Conservation (phyloP, 2,797 vertebrate genomes). For the Gallirallus australis region DNA sequence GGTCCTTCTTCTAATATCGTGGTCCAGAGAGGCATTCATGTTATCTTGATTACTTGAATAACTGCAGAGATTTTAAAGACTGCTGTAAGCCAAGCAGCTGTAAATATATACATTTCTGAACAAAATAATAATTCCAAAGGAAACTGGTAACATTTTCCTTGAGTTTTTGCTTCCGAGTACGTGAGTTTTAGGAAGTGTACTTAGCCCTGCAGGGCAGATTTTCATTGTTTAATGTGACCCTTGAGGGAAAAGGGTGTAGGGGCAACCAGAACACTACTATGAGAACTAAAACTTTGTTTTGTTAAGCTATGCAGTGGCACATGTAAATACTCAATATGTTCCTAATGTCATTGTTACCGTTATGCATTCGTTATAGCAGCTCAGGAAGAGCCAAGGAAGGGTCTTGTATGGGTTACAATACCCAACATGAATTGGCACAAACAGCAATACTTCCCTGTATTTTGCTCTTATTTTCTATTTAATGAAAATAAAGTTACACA, state of each 20-base stretch:
- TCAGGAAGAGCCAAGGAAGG: constrained; percentile 78
- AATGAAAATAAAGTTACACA: constrained; percentile 59
- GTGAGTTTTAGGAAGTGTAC: constrained; percentile 68
- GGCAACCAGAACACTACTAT: constrained; percentile 64
- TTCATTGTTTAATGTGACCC: constrained; percentile 71
- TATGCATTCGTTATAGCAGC: constrained; percentile 34
- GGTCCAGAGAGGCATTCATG: neutral
- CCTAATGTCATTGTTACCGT: constrained; percentile 70
- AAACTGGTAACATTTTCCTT: constrained; percentile 62
- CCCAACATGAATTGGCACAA: constrained; percentile 60
- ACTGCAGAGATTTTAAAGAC: constrained; percentile 36
- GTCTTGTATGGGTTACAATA: constrained; percentile 81
- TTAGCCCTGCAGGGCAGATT: constrained; percentile 58
- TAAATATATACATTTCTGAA: constrained; percentile 64
- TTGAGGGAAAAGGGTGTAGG: constrained; percentile 71
- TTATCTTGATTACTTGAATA: constrained; percentile 47
- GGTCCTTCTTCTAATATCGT: neutral
- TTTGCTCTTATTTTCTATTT: constrained; percentile 74
- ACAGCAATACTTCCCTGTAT: constrained; percentile 77
- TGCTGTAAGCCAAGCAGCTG: constrained; percentile 14
- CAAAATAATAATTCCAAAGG: constrained; percentile 56
- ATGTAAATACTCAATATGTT: constrained; percentile 76
- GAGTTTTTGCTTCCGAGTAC: constrained; percentile 31
- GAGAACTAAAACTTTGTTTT: constrained; percentile 73
- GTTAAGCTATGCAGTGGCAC: constrained; percentile 57